Percentiles rank a stretch among this genome's conserved stretches.
Evolutionary conservation across 2,888 invertebrate species (phyloP).

Genomic region (Tetranychus piercei): DNA sequence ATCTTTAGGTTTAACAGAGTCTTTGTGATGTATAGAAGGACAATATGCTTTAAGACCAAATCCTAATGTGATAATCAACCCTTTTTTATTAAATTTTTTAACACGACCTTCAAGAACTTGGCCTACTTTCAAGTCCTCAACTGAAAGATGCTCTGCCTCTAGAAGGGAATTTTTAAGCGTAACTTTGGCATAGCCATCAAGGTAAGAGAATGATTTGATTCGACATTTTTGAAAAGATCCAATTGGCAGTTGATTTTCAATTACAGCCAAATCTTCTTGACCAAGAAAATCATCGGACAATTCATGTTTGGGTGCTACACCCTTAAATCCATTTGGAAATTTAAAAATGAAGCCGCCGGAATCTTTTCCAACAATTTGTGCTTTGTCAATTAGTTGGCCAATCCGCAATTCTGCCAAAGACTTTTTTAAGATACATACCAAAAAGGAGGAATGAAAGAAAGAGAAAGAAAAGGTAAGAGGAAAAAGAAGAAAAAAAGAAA

Average conservation of each 20-base stretch:
- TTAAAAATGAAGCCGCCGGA: conserved; percentile 16
- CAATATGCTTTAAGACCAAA: conserved; percentile 29
- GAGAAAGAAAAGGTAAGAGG: no score
- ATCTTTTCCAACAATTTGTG: conserved; percentile 15
- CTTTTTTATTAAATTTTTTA: conserved; percentile 27
- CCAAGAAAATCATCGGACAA: conserved; percentile 14
- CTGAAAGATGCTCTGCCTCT: conserved; percentile 7
- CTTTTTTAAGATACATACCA: background rate
- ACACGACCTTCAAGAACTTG: conserved; percentile 26
- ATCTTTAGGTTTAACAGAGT: conserved; percentile 30
- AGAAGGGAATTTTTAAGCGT: conserved; percentile 18
- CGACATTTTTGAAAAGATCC: conserved; percentile 19
- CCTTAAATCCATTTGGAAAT: conserved; percentile 16
- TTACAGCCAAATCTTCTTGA: conserved; percentile 3
- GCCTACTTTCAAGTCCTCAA: conserved; percentile 18
- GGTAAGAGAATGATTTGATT: conserved; percentile 16
- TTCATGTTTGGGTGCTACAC: conserved; percentile 16
- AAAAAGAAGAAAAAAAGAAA: no score
- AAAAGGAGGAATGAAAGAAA: no score
- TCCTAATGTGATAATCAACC: conserved; percentile 26
- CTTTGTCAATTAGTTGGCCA: conserved; percentile 17
- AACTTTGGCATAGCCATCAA: conserved; percentile 17
- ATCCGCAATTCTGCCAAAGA: background rate
- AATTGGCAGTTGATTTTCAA: conserved; percentile 11
- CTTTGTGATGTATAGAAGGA: conserved; percentile 32